Evolutionary conservation across 2,797 vertebrate genomes (phyloP).

Genomic region (Lophius americanus): DNA sequence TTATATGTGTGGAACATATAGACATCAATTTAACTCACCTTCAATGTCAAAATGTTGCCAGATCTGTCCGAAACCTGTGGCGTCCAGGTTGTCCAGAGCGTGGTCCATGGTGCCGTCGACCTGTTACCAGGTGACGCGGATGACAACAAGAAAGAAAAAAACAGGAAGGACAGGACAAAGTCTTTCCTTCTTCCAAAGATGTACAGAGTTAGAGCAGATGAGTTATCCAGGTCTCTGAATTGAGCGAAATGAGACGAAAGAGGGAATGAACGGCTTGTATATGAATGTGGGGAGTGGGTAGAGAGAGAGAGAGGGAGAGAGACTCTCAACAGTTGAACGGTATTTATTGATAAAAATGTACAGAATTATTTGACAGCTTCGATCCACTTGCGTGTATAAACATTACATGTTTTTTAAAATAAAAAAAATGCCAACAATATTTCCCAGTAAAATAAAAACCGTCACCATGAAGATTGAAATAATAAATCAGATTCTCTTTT

Average conservation of each 20-base stretch:
- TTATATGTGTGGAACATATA: no score
- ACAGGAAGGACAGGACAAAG: neutral
- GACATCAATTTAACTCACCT: conserved; percentile 62
- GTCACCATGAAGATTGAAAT: conserved; percentile 60
- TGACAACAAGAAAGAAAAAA: neutral
- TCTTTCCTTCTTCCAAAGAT: neutral
- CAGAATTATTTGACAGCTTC: conserved; percentile 80
- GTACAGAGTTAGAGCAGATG: neutral
- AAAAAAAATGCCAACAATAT: conserved; percentile 7
- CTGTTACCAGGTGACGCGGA: neutral
- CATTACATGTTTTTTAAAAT: neutral
- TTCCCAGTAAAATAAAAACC: conserved; percentile 71
- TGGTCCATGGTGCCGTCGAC: conserved; percentile 84
- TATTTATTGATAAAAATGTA: conserved; percentile 91
- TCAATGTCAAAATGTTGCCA: conserved; percentile 86
- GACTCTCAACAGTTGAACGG: conserved; percentile 16
- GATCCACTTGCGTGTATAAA: no score
- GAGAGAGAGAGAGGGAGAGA: neutral
- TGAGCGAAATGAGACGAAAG: neutral
- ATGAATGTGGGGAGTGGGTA: conserved; percentile 1
- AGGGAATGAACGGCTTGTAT: conserved; percentile 19
- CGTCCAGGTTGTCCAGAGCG: conserved; percentile 73
- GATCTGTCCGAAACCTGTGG: conserved; percentile 83
- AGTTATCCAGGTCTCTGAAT: neutral
- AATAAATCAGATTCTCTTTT: conserved; percentile 16